These are phyloP conservation scores for Pollimyrus isidori DNA, from an alignment of 2,113 vertebrate species.

Conservation along the genomic window DNA sequence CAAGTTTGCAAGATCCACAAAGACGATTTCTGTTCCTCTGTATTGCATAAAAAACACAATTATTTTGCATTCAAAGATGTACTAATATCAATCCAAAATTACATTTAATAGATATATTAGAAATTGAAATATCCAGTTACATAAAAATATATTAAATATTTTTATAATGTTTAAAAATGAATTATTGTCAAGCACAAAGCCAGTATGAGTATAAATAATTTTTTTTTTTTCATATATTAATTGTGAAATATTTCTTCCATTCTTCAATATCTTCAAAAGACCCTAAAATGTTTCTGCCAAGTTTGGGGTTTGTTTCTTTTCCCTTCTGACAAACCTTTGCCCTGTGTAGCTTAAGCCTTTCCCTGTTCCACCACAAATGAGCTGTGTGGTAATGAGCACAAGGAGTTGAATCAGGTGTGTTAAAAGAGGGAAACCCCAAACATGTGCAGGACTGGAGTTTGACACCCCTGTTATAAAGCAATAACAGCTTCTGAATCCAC, in stretches of 20 bases:
- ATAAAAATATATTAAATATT: background rate
- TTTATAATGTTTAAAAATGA: background rate
- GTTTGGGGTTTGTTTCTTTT: background rate
- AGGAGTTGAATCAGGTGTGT: no score
- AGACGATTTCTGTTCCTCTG: background rate
- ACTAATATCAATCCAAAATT: background rate
- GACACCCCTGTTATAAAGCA: background rate
- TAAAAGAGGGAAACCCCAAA: no score
- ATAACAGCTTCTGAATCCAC: background rate
- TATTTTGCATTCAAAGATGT: background rate
- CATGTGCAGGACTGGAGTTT: no score
- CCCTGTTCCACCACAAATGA: no score
- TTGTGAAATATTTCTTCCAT: background rate
- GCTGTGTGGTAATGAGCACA: no score
- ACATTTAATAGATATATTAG: background rate
- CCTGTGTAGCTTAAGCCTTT: no score
- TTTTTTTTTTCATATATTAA: background rate
- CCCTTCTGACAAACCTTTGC: background rate
- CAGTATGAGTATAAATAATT: background rate
- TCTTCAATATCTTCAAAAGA: background rate
- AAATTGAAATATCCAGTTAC: background rate
- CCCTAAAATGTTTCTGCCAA: background rate
- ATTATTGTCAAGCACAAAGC: background rate
- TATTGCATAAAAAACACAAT: background rate
- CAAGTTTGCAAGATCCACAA: conserved; percentile 18